Conservation (phyloP, 1,140 invertebrate genomes). For the Drosophila sechellia region DNA sequence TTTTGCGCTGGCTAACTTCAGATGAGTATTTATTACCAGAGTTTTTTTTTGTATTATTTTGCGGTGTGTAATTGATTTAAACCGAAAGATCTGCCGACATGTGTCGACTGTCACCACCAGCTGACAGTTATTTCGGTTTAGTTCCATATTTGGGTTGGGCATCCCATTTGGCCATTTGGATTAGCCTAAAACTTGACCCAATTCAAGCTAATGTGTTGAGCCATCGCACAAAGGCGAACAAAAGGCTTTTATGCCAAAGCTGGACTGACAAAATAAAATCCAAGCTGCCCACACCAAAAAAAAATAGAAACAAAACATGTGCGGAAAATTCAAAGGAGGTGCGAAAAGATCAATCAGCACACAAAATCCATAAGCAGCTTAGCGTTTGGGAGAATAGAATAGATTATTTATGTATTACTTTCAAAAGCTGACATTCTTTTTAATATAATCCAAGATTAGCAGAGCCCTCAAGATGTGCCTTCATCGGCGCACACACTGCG, state of each 20-base stretch:
- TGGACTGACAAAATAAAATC: constrained; percentile 54
- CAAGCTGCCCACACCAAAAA: constrained; percentile 27
- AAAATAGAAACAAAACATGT: background rate
- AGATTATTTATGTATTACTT: constrained; percentile 17
- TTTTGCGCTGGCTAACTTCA: constrained; percentile 35
- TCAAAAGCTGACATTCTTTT: background rate
- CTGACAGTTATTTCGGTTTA: constrained; percentile 39
- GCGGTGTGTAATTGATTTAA: constrained; percentile 71
- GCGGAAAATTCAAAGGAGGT: constrained; percentile 60
- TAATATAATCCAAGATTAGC: background rate
- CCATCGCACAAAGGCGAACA: constrained; percentile 50
- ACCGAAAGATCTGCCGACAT: constrained; percentile 62
- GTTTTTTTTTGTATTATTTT: constrained; percentile 34
- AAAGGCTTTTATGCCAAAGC: constrained; percentile 57
- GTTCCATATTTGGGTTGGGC: constrained; percentile 32
- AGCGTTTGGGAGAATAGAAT: constrained; percentile 19
- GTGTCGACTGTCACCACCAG: constrained; percentile 68
- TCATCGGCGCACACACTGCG: constrained; percentile 4
- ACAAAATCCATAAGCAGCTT: constrained; percentile 55
- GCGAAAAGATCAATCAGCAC: constrained; percentile 66
- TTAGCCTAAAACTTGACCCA: constrained; percentile 64
- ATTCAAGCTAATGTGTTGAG: constrained; percentile 51
- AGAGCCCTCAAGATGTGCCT: background rate
- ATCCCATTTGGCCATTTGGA: constrained; percentile 34
- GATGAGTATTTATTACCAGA: constrained; percentile 35